Base-by-base conservation (phyloP, 1,140 invertebrate genomes). In the Elymnias hypermnestra region DNA sequence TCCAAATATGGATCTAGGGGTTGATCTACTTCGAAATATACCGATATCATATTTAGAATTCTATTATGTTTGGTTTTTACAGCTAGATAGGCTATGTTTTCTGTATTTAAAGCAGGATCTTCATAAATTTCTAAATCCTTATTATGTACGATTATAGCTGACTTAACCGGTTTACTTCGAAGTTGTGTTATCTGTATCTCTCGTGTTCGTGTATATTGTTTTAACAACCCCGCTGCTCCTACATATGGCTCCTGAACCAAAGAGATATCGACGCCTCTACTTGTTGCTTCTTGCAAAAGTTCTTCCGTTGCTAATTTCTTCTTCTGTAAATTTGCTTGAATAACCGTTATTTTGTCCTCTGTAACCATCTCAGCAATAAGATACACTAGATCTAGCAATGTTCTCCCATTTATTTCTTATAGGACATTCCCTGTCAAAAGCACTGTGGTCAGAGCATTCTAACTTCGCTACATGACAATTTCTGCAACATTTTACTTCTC, bases 1-100 rank as follows among this genome's bases (percentile, higher is more conserved):
- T 28, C 33, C 7, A 39, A 5, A 10, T 38, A 29, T 3, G 33
- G 40, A 3, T 43, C 33, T 5, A 43, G 31, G 8, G n/a, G 5
- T 13, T 56, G 18, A 25, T 63, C 46, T 2, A 45, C 48, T 25
- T 70, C 63, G 2, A 50, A 36, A 13, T 66, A 66, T 1, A 70
- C 37, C 4, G 60, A 70, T 1, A 63, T 13, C 0, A 71, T n/a
- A n/a, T n/a, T n/a, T n/a, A n/a, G n/a, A n/a, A n/a, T n/a, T n/a
- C n/a, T n/a, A n/a, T n/a, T n/a, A n/a, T n/a, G n/a, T n/a, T n/a
- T n/a, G n/a, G n/a, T n/a, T n/a, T n/a, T n/a, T n/a, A n/a, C n/a
- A n/a, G n/a, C n/a, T n/a, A 7, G 9, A 7, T 2, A 4, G 25
- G 7, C 7, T 7, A n/a, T 3, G 4, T 26, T 26, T 10, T 26